Evolutionary conservation across 1,140 invertebrate genomes (phyloP).

Genomic region (Sinella curviseta): DNA sequence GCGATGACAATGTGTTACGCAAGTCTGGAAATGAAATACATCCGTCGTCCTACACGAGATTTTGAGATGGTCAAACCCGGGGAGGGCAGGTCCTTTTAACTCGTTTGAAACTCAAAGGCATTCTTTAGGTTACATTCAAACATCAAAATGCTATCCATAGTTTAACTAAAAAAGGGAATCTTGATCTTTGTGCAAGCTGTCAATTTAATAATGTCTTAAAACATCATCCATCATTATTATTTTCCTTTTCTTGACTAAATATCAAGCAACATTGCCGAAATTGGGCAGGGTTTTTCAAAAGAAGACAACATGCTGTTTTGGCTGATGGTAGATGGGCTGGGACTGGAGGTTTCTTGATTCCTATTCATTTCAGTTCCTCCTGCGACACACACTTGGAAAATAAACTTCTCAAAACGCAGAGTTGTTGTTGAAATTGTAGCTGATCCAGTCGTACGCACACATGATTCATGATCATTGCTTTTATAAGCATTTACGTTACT

Average conservation of each 20-base stretch:
- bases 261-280: background rate
- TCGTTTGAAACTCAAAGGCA: no score
- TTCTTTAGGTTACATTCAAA: no score
- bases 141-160: no score
- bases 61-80: no score
- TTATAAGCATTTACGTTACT: background rate
- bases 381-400: background rate
- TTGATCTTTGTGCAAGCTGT: background rate
- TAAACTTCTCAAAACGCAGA: background rate
- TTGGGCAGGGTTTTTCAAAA: background rate
- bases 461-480: background rate
- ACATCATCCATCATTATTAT: background rate
- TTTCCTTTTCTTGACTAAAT: background rate
- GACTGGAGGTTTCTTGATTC: background rate
- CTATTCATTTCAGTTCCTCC: background rate
- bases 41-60: no score
- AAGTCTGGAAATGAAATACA: no score
- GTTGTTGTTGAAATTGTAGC: background rate
- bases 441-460: background rate
- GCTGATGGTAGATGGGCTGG: background rate
- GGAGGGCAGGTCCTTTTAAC: no score
- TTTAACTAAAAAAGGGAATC: background rate
- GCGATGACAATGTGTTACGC: no score
- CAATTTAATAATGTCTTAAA: slow-evolving; percentile 5
- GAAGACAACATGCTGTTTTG: background rate